A percentile compares a stretch with the other conserved stretches of the same genome.
phyloP scores from a whole-genome alignment of 2,888 invertebrate species.

The Flexamia atlantica region DNA sequence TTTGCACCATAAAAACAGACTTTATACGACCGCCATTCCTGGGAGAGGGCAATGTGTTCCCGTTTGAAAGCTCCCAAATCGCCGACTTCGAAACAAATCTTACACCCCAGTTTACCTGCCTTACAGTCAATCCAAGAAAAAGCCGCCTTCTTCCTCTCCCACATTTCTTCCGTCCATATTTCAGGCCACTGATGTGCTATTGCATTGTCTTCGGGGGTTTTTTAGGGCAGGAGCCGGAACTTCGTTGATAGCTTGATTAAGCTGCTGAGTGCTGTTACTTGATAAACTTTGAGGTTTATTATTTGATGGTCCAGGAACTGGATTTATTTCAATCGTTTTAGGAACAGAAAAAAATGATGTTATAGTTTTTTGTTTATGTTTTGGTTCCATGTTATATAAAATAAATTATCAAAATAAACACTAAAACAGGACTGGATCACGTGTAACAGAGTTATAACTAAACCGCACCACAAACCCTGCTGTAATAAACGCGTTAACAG shows the following conservation, averaged over 20 bases:
- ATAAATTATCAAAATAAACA: too few species aligned
- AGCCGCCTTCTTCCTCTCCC: conserved; percentile 8
- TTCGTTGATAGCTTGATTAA: not conserved
- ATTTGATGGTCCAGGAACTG: not conserved
- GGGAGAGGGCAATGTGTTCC: not conserved
- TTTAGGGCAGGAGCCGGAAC: not conserved
- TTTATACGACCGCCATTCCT: not conserved
- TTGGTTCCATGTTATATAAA: not conserved
- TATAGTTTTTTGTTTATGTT: not conserved
- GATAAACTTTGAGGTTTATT: not conserved
- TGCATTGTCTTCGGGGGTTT: not conserved
- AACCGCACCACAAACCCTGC: too few species aligned
- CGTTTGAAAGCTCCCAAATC: conserved; percentile 12
- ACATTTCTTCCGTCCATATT: conserved; percentile 22
- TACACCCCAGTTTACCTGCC: not conserved
- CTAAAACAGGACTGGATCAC: too few species aligned
- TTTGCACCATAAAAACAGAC: not conserved
- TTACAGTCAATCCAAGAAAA: too few species aligned
- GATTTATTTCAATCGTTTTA: not conserved
- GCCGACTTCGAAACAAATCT: conserved; percentile 16
- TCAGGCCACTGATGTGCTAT: not conserved
- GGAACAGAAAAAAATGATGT: not conserved
- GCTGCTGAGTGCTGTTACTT: not conserved
- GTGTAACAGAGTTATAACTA: too few species aligned
- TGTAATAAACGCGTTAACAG: too few species aligned